phyloP scores from a whole-genome alignment of 2,888 invertebrate species.

The Congeria kusceri region DNA sequence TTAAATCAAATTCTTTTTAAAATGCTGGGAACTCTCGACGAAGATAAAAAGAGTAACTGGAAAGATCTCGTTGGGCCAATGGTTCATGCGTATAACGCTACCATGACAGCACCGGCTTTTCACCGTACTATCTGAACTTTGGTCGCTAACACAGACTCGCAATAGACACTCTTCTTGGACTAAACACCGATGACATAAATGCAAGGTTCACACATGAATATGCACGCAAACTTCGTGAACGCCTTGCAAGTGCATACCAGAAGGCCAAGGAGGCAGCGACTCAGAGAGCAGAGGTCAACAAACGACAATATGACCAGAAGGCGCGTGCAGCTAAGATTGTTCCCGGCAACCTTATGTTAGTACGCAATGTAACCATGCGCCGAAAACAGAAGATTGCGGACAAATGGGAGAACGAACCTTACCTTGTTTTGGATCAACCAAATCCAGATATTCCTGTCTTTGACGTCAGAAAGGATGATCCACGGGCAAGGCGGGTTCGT shows the following conservation, averaged over 20 bases:
- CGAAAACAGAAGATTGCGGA: background rate
- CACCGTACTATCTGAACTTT: background rate
- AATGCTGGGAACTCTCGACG: background rate
- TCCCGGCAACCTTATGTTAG: background rate
- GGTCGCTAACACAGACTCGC: background rate
- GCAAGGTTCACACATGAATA: background rate
- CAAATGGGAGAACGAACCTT: too few relatives aligned
- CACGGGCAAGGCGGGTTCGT: too few relatives aligned
- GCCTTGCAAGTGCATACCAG: background rate
- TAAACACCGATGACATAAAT: background rate
- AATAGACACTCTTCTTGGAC: constrained; percentile 5
- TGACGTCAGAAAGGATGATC: too few relatives aligned
- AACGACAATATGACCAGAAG: background rate
- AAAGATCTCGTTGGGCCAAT: background rate
- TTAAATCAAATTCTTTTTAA: background rate
- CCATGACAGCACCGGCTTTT: constrained; percentile 7
- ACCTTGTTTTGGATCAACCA: too few relatives aligned
- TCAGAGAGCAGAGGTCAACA: background rate
- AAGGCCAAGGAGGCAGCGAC: background rate
- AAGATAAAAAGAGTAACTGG: background rate
- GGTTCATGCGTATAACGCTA: constrained; percentile 16
- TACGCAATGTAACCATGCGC: too few relatives aligned
- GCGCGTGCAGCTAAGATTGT: constrained; percentile 1
- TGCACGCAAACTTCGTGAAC: background rate
- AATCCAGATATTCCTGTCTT: too few relatives aligned